Percentiles rank a stretch among this genome's conserved stretches.
Conservation (phyloP, 2,888 invertebrate species). For the Galerucella nymphaeae region DNA sequence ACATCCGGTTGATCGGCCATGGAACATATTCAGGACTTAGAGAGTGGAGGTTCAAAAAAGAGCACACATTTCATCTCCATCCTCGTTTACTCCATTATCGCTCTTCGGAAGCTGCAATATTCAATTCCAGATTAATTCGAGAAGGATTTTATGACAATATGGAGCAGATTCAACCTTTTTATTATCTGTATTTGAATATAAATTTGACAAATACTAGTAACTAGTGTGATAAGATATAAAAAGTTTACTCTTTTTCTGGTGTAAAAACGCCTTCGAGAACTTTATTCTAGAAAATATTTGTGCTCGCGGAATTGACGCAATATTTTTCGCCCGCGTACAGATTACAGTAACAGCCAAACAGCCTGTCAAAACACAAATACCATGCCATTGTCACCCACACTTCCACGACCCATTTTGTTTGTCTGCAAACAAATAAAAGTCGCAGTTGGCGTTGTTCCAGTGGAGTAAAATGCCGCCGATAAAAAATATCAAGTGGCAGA, state of each 20-base stretch:
- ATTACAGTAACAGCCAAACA: conserved; percentile 33
- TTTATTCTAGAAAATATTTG: background rate
- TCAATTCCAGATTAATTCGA: no score
- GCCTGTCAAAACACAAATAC: conserved; percentile 31
- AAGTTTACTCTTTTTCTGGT: background rate
- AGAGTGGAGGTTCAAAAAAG: no score
- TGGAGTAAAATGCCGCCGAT: conserved; percentile 46
- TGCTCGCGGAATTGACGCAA: conserved; percentile 20
- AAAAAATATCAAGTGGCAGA: conserved; percentile 50
- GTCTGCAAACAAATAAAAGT: conserved; percentile 52
- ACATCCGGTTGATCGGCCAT: no score
- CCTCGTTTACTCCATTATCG: no score
- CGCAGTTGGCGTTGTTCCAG: conserved; percentile 55
- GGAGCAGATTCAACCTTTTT: no score
- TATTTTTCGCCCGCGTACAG: conserved; percentile 25
- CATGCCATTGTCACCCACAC: conserved; percentile 37
- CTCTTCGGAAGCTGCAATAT: no score
- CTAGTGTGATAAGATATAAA: no score
- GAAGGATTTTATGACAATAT: no score
- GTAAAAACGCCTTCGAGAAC: background rate
- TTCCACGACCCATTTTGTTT: conserved; percentile 36
- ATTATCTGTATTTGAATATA: background rate
- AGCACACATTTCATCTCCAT: no score
- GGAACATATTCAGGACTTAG: no score
- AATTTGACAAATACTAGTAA: background rate